These are phyloP conservation scores for Nephila pilipes DNA, from an alignment of 1,140 invertebrate genomes.

Conservation along the genomic window DNA sequence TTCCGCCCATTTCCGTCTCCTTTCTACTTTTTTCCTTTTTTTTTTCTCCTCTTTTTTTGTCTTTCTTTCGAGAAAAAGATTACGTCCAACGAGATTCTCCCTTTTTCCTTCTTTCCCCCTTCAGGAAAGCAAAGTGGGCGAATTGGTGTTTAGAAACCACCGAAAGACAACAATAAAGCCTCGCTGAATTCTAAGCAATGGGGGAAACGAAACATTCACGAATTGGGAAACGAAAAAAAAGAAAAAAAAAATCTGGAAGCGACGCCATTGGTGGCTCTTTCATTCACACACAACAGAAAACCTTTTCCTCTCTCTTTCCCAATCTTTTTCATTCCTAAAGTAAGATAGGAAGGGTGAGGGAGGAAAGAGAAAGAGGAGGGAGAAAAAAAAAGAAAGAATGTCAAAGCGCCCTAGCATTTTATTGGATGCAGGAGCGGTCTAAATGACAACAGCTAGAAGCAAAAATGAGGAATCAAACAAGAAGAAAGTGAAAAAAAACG, in stretches of 20 bases:
- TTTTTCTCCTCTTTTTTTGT: slow-evolving; percentile 38
- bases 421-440: slow-evolving; percentile 64
- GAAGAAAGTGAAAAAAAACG: background rate
- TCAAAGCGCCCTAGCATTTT: slow-evolving; percentile 62
- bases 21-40: slow-evolving; percentile 38
- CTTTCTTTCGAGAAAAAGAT: slow-evolving; percentile 37
- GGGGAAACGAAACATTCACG: slow-evolving; percentile 8
- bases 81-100: slow-evolving; percentile 32
- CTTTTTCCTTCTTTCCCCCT: background rate
- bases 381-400: background rate
- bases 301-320: slow-evolving; percentile 29
- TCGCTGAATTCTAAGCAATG: slow-evolving; percentile 12
- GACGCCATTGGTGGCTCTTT: slow-evolving; percentile 31
- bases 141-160: slow-evolving; percentile 75
- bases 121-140: slow-evolving; percentile 47
- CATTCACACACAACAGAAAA: slow-evolving; percentile 71
- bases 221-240: background rate
- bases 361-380: background rate
- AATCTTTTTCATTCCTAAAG: slow-evolving; percentile 48
- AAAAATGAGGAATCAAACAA: slow-evolving; percentile 75
- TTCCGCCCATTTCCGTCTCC: slow-evolving; percentile 69
- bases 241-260: slow-evolving; percentile 38
- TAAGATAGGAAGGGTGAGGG: background rate
- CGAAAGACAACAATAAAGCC: slow-evolving; percentile 72
- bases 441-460: slow-evolving; percentile 74